Conservation (phyloP, 1,140 invertebrate species). For the Coenobita brevimanus region DNA sequence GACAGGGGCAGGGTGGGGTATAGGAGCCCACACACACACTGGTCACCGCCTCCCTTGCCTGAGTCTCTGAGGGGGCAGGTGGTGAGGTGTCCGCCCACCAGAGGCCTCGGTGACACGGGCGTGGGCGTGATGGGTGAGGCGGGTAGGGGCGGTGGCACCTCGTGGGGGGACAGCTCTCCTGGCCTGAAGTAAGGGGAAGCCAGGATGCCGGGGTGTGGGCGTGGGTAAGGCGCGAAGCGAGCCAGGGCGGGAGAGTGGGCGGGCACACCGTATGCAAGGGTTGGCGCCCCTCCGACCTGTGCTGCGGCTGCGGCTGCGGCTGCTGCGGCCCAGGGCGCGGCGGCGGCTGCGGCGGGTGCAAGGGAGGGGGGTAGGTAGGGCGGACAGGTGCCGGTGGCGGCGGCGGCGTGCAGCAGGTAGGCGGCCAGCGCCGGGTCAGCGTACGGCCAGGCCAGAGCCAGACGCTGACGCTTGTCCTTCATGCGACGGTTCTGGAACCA, state of each 20-base stretch:
- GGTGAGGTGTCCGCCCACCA: conserved; percentile 48
- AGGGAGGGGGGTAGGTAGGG: conserved; percentile 51
- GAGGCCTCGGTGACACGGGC: conserved; percentile 44
- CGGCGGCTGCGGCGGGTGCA: conserved; percentile 14
- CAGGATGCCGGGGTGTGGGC: conserved; percentile 42
- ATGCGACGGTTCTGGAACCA: conserved; percentile 99
- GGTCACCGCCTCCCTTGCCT: conserved; percentile 33
- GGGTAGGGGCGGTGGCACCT: conserved; percentile 31
- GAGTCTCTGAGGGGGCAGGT: conserved; percentile 53
- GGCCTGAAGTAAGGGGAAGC: conserved; percentile 44
- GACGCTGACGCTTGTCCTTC: conserved; percentile 97
- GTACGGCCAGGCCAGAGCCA: conserved; percentile 93
- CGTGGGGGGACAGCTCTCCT: conserved; percentile 46
- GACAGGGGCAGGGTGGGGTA: conserved; percentile 53
- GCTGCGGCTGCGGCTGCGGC: conserved; percentile 42
- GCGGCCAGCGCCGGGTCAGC: conserved; percentile 93
- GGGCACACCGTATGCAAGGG: conserved; percentile 34
- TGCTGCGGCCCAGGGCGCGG: conserved; percentile 16
- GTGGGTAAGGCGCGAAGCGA: conserved; percentile 50
- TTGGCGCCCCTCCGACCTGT: conserved; percentile 24
- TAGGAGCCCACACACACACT: conserved; percentile 42
- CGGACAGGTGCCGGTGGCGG: conserved; percentile 71
- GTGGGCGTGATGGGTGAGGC: conserved; percentile 48
- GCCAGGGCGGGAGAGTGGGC: conserved; percentile 30
- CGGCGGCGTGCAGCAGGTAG: conserved; percentile 89